Conservation (phyloP, 2,113 vertebrate genomes). For the Macrotis lagotis region DNA sequence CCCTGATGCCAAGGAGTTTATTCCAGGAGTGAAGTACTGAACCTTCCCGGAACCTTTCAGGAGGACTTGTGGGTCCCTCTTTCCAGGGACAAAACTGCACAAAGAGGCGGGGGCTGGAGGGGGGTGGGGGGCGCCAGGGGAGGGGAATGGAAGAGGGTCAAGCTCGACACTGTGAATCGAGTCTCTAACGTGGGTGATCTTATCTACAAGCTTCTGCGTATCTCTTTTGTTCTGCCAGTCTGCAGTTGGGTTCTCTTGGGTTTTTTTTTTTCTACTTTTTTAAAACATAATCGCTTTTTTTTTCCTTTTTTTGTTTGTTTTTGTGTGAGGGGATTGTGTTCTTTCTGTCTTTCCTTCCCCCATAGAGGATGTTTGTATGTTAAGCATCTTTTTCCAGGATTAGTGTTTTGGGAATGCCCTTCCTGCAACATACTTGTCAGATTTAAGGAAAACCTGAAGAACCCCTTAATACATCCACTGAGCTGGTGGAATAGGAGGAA, state of each 20-base stretch:
- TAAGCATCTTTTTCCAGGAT: constrained; percentile 50
- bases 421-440: constrained; percentile 25
- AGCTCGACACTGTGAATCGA: constrained; percentile 68
- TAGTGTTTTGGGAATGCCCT: constrained; percentile 44
- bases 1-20: constrained; percentile 97
- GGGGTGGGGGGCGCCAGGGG: constrained; percentile 44
- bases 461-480: constrained; percentile 21
- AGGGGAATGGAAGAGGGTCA: constrained; percentile 46
- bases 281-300: constrained; percentile 35
- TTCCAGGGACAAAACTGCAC: constrained; percentile 74
- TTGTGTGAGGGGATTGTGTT: constrained; percentile 40
- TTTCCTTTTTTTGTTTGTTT: constrained; percentile 41
- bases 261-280: background rate
- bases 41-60: constrained; percentile 72
- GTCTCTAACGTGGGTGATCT: constrained; percentile 63
- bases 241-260: constrained; percentile 55
- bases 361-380: constrained; percentile 40
- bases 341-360: background rate
- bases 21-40: constrained; percentile 99
- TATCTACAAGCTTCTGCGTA: constrained; percentile 68
- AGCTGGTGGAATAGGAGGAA: constrained; percentile 4
- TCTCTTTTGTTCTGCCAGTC: constrained; percentile 66
- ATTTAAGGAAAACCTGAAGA: constrained; percentile 26
- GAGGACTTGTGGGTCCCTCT: constrained; percentile 75
- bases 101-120: constrained; percentile 45